These are phyloP conservation scores for Laticauda laticaudata DNA, from an alignment of 2,113 vertebrate genomes.

Conservation along the genomic window DNA sequence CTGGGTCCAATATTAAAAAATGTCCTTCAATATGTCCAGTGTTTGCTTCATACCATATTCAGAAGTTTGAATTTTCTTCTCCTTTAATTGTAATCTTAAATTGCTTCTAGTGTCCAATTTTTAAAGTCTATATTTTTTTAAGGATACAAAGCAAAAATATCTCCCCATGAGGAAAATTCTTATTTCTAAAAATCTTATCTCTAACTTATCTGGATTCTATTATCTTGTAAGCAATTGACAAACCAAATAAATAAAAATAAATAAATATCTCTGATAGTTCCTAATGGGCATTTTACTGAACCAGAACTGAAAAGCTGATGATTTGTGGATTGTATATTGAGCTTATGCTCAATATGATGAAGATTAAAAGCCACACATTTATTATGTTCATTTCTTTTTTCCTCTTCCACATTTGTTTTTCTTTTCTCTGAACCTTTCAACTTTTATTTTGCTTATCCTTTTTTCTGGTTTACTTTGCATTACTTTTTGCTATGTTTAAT, in stretches of 20 bases:
- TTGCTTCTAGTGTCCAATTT: not conserved
- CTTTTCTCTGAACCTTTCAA: not conserved
- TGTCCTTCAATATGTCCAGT: not conserved
- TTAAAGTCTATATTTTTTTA: not conserved
- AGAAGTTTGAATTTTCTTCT: too few species aligned
- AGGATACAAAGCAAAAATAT: not conserved
- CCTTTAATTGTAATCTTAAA: too few species aligned
- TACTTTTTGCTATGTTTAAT: not conserved
- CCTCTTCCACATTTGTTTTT: not conserved
- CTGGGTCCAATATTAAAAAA: not conserved
- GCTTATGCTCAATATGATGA: not conserved
- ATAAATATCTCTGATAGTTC: not conserved
- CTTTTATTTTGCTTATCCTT: not conserved
- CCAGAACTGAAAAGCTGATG: not conserved
- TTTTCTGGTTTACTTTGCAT: not conserved
- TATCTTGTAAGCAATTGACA: too few species aligned
- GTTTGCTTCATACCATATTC: too few species aligned
- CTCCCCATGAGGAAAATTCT: not conserved
- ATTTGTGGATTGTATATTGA: not conserved
- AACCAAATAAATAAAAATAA: too few species aligned
- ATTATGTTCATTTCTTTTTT: not conserved
- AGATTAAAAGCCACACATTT: not conserved
- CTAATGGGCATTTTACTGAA: not conserved
- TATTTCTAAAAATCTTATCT: not conserved
- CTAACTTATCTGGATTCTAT: not conserved